Evolutionary conservation across 2,888 invertebrate genomes (phyloP), one percentile per base, ranked within the genome.

Genomic region (Suillia variegata): DNA sequence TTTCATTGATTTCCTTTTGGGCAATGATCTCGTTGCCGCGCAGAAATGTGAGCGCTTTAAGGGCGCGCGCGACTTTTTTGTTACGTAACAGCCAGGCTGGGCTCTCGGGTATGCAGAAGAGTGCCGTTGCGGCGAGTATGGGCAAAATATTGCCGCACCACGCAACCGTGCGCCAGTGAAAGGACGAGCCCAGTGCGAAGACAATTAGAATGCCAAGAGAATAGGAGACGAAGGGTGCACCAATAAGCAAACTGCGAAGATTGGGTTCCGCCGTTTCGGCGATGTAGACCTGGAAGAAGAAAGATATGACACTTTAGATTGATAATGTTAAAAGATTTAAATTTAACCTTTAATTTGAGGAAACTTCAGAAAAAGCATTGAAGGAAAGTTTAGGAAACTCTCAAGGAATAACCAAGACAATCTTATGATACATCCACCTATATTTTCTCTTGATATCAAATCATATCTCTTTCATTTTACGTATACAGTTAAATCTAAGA

Each of bases 231-330:
- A 89, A 89, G 0, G 90, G 89, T 0, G 87, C 86, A n/a, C 90
- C 89, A 24, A 88, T 87, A 10, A 91, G 83, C 52, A 87, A 80
- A 2, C 91, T 89, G 59, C 92, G 84, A 17, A 91, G 78, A 69
- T 87, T 85, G 20, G 91, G 89, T 67, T 91, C 90, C 2, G 91
- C 87, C 62, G 89, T 89, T 82, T 92, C 92, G 3, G 90, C 89
- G 62, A 92, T 85, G 66, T 91, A 86, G 2, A 92, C 88, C 92
- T 91, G 80, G 1, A 79, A 74, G 67, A 49, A 34, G 13, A 48
- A 17, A 17, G 12, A 4, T 12, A 13, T 2, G 17, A 53, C 18
- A 18, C 18, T 17, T 53, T 17, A 20, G 13, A n/a, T n/a, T n/a
- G n/a, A n/a, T n/a, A n/a, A n/a, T n/a, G n/a, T n/a, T n/a, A n/a